These are phyloP conservation scores for Synanthedon formicaeformis DNA, from an alignment of 2,888 invertebrate species.

Conservation along the genomic window DNA sequence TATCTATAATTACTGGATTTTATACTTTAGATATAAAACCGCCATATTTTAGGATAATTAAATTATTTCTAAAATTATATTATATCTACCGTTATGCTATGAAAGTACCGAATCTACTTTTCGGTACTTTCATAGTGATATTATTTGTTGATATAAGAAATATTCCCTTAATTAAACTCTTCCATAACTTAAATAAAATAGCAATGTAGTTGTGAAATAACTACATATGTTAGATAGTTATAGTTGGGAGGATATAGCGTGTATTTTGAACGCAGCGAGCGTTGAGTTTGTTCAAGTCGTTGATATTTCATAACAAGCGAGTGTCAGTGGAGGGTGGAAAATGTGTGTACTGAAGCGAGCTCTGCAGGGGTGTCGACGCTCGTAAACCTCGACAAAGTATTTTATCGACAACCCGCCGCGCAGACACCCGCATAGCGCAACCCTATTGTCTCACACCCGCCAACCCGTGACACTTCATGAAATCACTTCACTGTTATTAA, in stretches of 20 bases:
- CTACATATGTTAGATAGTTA: background rate
- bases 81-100: too few relatives aligned
- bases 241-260: background rate
- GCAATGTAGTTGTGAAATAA: too few relatives aligned
- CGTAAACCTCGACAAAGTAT: slow-evolving; percentile 62
- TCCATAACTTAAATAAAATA: background rate
- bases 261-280: slow-evolving; percentile 1
- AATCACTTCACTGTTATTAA: slow-evolving; percentile 49
- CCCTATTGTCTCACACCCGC: slow-evolving; percentile 52
- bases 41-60: too few relatives aligned
- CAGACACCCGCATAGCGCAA: slow-evolving; percentile 29
- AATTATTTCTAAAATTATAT: too few relatives aligned
- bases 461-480: slow-evolving; percentile 54
- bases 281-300: slow-evolving; percentile 15
- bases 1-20: too few relatives aligned
- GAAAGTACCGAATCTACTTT: too few relatives aligned
- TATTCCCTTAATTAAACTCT: background rate
- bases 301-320: slow-evolving; percentile 55
- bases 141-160: too few relatives aligned
- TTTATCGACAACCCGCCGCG: slow-evolving; percentile 48
- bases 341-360: slow-evolving; percentile 25
- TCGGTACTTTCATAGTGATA: too few relatives aligned
- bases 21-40: too few relatives aligned
- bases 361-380: slow-evolving; percentile 42
- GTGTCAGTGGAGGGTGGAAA: slow-evolving; percentile 26